Conservation (phyloP, 2,888 invertebrate species). For the Calliopum simillimum region DNA sequence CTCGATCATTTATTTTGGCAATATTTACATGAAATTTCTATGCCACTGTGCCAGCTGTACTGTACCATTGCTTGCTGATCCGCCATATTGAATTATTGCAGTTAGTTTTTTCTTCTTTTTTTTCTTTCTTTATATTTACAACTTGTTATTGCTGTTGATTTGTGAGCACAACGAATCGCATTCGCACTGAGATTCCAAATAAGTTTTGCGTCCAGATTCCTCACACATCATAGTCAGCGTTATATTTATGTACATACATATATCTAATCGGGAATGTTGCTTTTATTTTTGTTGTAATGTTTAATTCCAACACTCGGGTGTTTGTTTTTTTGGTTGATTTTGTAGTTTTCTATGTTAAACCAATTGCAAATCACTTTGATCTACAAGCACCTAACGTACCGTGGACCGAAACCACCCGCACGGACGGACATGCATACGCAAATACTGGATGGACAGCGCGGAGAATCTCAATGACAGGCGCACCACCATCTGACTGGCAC, state of each 20-base stretch:
- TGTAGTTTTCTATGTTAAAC: slow-evolving; percentile 14
- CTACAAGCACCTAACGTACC: slow-evolving; percentile 12
- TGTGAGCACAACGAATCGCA: neutral
- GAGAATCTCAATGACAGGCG: neutral
- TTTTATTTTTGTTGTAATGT: slow-evolving; percentile 2
- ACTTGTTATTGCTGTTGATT: slow-evolving; percentile 13
- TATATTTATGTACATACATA: neutral
- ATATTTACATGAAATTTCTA: neutral
- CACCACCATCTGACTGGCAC: neutral
- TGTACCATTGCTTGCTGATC: neutral
- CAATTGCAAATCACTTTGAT: slow-evolving; percentile 29
- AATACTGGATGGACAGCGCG: neutral
- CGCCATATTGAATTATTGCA: slow-evolving; percentile 1
- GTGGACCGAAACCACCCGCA: neutral
- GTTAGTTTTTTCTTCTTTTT: neutral
- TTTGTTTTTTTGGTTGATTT: slow-evolving; percentile 8
- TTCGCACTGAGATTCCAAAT: slow-evolving; percentile 15
- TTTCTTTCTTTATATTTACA: neutral
- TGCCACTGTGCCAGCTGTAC: neutral
- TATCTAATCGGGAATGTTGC: neutral
- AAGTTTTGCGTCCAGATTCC: slow-evolving; percentile 8
- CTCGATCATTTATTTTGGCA: no score
- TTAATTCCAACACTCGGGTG: neutral
- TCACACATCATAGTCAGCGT: slow-evolving; percentile 14
- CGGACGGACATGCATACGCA: neutral